Conservation (phyloP, 1,140 invertebrate species). For the Aphelinus atriplicis region DNA sequence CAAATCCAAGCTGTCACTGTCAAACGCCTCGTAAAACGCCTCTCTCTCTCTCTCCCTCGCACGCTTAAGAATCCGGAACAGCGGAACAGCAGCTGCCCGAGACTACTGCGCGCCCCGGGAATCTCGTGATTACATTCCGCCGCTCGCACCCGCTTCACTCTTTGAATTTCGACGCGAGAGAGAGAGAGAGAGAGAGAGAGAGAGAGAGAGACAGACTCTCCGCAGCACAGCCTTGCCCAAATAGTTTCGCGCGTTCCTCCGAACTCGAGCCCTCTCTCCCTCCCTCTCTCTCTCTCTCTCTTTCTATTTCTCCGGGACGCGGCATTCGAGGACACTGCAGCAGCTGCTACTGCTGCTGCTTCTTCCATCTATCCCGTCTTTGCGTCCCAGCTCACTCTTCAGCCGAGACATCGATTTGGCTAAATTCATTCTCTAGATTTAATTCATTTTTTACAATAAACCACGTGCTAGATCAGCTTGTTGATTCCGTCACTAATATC, state of each 20-base stretch:
- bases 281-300: neutral
- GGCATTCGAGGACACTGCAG: neutral
- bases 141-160: conserved; percentile 12
- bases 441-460: too few relatives aligned
- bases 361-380: conserved; percentile 18
- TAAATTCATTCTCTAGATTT: too few relatives aligned
- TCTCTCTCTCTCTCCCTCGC: conserved; percentile 16
- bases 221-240: conserved; percentile 8
- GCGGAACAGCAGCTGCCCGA: conserved; percentile 22
- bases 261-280: neutral
- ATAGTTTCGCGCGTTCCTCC: conserved; percentile 37
- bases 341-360: too few relatives aligned
- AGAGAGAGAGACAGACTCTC: neutral
- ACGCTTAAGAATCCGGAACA: conserved; percentile 55
- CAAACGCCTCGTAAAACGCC: conserved; percentile 7
- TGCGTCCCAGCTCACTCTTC: neutral
- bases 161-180: conserved; percentile 17
- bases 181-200: neutral
- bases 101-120: conserved; percentile 46
- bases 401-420: too few relatives aligned
- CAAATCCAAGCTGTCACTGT: conserved; percentile 22
- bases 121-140: conserved; percentile 58
- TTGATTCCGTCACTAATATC: too few relatives aligned
- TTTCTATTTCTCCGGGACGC: neutral
- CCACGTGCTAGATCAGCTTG: too few relatives aligned